These are phyloP conservation scores for Tinamus major DNA, from an alignment of 2,797 vertebrate genomes.

Conservation along the genomic window DNA sequence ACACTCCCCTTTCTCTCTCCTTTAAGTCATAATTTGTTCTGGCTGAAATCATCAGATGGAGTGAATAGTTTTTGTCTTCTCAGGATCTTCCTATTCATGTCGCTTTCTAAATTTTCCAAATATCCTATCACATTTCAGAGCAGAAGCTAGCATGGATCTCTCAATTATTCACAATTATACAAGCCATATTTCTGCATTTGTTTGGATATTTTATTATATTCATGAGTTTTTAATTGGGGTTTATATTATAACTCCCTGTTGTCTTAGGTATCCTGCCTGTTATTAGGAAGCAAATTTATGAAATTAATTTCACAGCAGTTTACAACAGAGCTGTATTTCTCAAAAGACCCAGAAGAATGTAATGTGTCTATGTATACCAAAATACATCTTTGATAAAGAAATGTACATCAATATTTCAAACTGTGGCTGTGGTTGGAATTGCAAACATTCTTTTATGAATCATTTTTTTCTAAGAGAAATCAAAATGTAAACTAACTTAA, in stretches of 20 bases:
- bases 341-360: slow-evolving; percentile 45
- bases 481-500: not conserved
- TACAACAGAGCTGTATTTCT: slow-evolving; percentile 46
- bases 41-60: slow-evolving; percentile 36
- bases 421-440: not conserved
- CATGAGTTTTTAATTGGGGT: slow-evolving; percentile 61
- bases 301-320: slow-evolving; percentile 74
- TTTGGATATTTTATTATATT: slow-evolving; percentile 61
- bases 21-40: not conserved
- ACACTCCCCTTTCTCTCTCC: not conserved
- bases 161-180: slow-evolving; percentile 69
- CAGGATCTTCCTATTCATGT: slow-evolving; percentile 37
- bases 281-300: slow-evolving; percentile 61
- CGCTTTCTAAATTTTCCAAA: slow-evolving; percentile 63
- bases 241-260: slow-evolving; percentile 59
- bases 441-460: not conserved
- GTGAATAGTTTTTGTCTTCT: slow-evolving; percentile 19
- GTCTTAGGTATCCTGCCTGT: slow-evolving; percentile 47
- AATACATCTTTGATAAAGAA: slow-evolving; percentile 61
- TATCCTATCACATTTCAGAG: slow-evolving; percentile 50
- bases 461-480: not conserved
- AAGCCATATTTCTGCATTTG: slow-evolving; percentile 57
- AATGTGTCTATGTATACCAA: not conserved
- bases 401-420: slow-evolving; percentile 50
- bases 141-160: slow-evolving; percentile 53